Percentiles rank a stretch among this genome's conserved stretches.
These are phyloP conservation scores for Nasonia oneida DNA, from an alignment of 2,888 invertebrate species.

Conservation along the genomic window DNA sequence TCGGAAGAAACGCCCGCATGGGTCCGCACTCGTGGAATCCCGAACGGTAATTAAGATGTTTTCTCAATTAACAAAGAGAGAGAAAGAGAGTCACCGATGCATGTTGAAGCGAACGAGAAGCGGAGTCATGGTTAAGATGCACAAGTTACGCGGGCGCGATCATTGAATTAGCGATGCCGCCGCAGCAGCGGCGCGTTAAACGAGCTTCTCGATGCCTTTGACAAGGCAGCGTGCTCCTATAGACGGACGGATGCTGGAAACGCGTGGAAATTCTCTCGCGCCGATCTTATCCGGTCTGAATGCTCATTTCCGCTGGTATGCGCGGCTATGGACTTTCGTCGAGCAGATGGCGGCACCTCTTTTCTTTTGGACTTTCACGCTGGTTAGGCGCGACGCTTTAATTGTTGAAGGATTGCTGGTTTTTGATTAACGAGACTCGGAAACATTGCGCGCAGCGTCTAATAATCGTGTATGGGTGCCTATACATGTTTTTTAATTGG, in stretches of 20 bases:
- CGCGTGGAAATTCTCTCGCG: slow-evolving; percentile 5
- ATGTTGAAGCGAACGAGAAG: background rate
- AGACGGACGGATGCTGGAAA: slow-evolving; percentile 34
- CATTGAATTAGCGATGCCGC: slow-evolving; percentile 38
- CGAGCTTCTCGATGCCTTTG: slow-evolving; percentile 10
- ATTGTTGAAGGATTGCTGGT: background rate
- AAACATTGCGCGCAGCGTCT: background rate
- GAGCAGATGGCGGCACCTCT: background rate
- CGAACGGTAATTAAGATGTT: slow-evolving; percentile 71
- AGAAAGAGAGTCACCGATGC: background rate
- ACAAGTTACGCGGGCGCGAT: slow-evolving; percentile 26
- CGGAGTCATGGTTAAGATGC: background rate
- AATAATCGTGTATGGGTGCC: background rate
- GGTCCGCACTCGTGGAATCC: slow-evolving; percentile 63
- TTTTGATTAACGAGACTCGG: background rate
- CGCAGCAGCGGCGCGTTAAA: slow-evolving; percentile 24
- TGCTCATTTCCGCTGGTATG: background rate
- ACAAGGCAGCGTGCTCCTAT: background rate
- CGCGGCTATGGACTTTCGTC: background rate
- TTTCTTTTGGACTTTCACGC: slow-evolving; percentile 25
- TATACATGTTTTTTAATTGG: background rate
- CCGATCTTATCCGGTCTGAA: background rate
- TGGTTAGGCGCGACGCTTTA: background rate
- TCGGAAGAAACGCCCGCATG: slow-evolving; percentile 41
- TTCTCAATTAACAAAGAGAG: slow-evolving; percentile 69